Evolutionary conservation across 64 coral and sea anemone genomes (phyloP).

Genomic region (Acropora tenuis): DNA sequence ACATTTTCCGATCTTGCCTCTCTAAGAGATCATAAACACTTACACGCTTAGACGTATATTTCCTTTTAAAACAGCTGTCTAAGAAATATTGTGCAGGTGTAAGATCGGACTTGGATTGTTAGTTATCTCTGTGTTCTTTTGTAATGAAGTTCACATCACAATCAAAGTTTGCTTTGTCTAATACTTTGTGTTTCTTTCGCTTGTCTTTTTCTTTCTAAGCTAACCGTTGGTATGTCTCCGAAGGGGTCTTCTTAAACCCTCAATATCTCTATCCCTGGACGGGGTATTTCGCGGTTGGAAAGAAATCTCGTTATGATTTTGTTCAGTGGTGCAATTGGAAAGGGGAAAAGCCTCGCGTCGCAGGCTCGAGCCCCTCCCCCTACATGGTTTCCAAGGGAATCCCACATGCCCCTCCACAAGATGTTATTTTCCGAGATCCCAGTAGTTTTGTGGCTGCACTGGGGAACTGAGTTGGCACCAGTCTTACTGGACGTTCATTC

Average conservation of each 20-base stretch:
- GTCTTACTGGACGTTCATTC: background rate
- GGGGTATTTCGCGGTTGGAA: constrained; percentile 33
- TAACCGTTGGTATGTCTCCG: background rate
- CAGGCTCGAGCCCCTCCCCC: background rate
- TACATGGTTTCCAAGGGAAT: background rate
- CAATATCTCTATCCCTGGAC: constrained; percentile 39
- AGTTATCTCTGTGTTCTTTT: background rate
- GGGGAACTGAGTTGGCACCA: background rate
- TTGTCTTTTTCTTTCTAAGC: background rate
- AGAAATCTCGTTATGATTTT: background rate
- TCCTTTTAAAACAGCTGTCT: too few relatives aligned
- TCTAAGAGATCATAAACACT: too few relatives aligned
- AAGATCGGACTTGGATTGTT: background rate
- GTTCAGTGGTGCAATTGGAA: too few relatives aligned
- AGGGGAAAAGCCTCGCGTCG: too few relatives aligned
- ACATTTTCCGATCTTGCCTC: too few relatives aligned
- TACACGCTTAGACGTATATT: too few relatives aligned
- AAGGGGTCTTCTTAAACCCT: constrained; percentile 33
- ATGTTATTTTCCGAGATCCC: constrained; percentile 24
- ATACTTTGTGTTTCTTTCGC: constrained; percentile 24
- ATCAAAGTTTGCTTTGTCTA: background rate
- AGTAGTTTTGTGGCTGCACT: background rate
- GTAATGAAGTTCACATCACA: background rate
- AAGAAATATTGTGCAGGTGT: too few relatives aligned
- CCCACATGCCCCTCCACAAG: background rate